Conservation (phyloP, 2,888 invertebrate species). For the Tetragnatha montana region DNA sequence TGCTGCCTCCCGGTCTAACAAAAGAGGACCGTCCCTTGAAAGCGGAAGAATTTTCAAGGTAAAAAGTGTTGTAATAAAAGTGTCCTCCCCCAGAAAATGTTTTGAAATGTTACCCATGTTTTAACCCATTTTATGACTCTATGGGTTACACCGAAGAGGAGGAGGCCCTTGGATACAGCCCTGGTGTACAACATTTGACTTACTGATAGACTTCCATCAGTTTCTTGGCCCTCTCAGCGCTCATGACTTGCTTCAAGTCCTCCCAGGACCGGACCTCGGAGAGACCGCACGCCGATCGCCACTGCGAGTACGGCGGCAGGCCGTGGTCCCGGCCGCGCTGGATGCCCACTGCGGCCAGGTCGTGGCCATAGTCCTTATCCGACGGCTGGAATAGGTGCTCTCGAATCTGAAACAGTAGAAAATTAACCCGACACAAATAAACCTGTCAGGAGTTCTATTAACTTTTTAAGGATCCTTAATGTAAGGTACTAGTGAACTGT, state of each 20-base stretch:
- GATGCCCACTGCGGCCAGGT: slow-evolving; percentile 90
- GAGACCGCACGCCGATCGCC: slow-evolving; percentile 86
- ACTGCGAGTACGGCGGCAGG: slow-evolving; percentile 85
- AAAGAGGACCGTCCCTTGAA: too few relatives aligned
- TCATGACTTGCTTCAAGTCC: slow-evolving; percentile 82
- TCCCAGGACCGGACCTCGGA: slow-evolving; percentile 81
- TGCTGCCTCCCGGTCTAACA: too few relatives aligned
- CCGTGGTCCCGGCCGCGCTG: slow-evolving; percentile 93
- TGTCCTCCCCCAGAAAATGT: too few relatives aligned
- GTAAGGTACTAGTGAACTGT: too few relatives aligned
- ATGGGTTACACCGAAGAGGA: too few relatives aligned
- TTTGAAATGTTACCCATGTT: neutral
- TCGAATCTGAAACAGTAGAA: slow-evolving; percentile 79
- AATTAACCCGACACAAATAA: neutral
- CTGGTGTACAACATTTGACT: neutral
- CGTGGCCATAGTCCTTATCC: slow-evolving; percentile 81
- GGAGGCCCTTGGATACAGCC: too few relatives aligned
- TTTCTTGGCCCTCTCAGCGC: slow-evolving; percentile 75
- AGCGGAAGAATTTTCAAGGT: too few relatives aligned
- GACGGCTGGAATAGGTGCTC: slow-evolving; percentile 81
- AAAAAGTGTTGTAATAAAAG: too few relatives aligned
- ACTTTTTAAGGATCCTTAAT: neutral
- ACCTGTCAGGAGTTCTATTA: too few relatives aligned
- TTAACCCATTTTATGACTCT: neutral
- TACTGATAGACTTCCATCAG: slow-evolving; percentile 62